Evolutionary conservation across 2,113 vertebrate genomes (phyloP), one percentile per base, ranked within the genome.

Genomic region (Myiopsitta monachus): DNA sequence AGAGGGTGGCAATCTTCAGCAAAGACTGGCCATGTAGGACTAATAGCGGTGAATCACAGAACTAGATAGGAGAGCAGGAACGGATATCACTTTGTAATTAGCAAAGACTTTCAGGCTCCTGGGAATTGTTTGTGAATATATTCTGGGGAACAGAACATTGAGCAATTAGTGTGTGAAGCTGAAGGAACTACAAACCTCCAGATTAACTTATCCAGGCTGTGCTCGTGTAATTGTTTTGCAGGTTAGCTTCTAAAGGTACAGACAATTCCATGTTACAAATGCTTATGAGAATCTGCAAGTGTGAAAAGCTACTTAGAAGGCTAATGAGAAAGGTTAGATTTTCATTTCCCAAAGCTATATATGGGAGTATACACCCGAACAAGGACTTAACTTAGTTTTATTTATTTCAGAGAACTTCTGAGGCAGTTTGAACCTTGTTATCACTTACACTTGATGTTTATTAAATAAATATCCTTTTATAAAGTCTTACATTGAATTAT

Each of bases 391-490:
- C 18, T 64, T 41, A 41, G 46, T 78, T 90, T 92, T 69, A 72
- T 86, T 82, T 88, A 72, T 90, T 96, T 91, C 21, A 23, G 31
- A 87, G 44, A 80, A 74, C 13, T 33, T 83, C 17, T 12, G 31
- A 57, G 73, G 80, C 33, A n/a, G 11, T 87, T 75, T 90, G 47
- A 88, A 88, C 33, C 33, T 63, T 88, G 38, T 80, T 94, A 36
- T 33, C 46, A 72, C 51, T 80, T 76, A 54, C 30, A 44, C 22
- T 89, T 57, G 70, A 79, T 93, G 9, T 89, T 94, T 95, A 76
- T 87, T 94, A 88, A 89, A 82, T 31, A 63, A 28, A 16, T 73
- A 39, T 47, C 95, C 43, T 94, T 92, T 76, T n/a, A 57, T 91
- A 74, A 84, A 81, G 51, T 47, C 8, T 68, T 63, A 19, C 64